Evolutionary conservation across 2,888 invertebrate genomes (phyloP), one percentile per base, ranked within the genome.

Genomic region (Andrena trimmerana): DNA sequence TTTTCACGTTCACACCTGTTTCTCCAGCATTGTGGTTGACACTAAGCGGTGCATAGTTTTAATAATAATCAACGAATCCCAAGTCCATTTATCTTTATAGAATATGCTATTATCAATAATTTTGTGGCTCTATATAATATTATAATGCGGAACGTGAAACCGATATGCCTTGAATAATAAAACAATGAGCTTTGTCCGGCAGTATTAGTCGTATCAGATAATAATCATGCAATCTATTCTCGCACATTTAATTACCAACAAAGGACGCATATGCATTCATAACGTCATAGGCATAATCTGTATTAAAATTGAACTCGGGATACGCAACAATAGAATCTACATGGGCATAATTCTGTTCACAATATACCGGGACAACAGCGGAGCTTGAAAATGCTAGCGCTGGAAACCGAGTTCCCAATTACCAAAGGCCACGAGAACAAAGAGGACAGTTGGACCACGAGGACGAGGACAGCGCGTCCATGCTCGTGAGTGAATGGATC

Each of bases 401-500:
- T 7, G 13, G 54, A 2, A 7, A 13, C 5, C 42, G 8, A 27
- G 4, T 10, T 5, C 60, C 60, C n/a, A 36, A 57, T 72, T 48
- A 67, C 2, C 54, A 29, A 62, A 50, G 33, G 7, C 29, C 7
- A 10, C 24, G 52, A 16, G 65, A 78, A 65, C 29, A 29, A 50
- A 42, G 6, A 27, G 20, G 1, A 4, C 27, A 31, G 10, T 57
- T 54, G 8, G 20, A 48, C 20, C 57, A 57, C 7, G 6, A 24
- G 6, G 36, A 10, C 8, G 24, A n/a, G 24, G 48, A 66, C 8
- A 8, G 5, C 50, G 16, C 10, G 54, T 42, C 48, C 8, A 8
- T 24, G 8, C 10, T 63, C 33, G 48, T 31, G 67, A 50, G 36
- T 72, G 68, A 67, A 48, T 29, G 16, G 24, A 62, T 10, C 68